A percentile compares a stretch with the other conserved stretches of the same genome.
phyloP scores from a whole-genome alignment of 2,888 invertebrate species.

The Eretmocerus hayati region DNA sequence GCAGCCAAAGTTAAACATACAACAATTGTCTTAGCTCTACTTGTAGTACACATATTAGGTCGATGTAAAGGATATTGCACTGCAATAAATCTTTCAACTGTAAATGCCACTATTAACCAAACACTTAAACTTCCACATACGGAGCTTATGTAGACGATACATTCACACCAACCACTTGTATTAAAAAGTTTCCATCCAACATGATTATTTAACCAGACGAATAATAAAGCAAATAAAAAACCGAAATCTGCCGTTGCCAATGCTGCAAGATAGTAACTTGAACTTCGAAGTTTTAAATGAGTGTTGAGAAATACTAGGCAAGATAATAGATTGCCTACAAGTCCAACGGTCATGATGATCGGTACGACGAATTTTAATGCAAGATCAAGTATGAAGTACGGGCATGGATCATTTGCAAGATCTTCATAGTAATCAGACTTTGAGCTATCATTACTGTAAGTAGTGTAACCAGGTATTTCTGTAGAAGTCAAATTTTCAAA shows the following conservation, averaged over 20 bases:
- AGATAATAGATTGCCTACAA: conserved; percentile 56
- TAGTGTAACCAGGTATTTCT: too few relatives aligned
- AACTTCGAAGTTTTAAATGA: conserved; percentile 55
- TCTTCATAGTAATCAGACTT: too few relatives aligned
- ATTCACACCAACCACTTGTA: conserved; percentile 55
- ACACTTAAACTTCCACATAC: conserved; percentile 60
- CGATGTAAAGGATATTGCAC: conserved; percentile 57
- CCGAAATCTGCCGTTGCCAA: conserved; percentile 57
- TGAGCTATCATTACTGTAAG: too few relatives aligned
- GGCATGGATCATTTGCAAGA: too few relatives aligned
- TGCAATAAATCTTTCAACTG: conserved; percentile 62
- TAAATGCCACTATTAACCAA: conserved; percentile 65
- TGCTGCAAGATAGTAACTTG: conserved; percentile 59
- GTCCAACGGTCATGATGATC: conserved; percentile 53
- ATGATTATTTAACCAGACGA: conserved; percentile 52
- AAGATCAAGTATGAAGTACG: conserved; percentile 42
- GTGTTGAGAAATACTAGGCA: conserved; percentile 57
- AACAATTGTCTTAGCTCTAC: conserved; percentile 54
- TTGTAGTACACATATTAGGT: conserved; percentile 56
- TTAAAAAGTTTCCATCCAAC: conserved; percentile 50
- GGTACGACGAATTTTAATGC: conserved; percentile 57
- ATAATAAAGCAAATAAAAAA: conserved; percentile 51
- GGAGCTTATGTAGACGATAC: conserved; percentile 50
- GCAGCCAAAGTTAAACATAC: conserved; percentile 46
- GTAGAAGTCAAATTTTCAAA: too few relatives aligned